phyloP scores from a whole-genome alignment of 2,113 vertebrate species.

The Equus quagga region DNA sequence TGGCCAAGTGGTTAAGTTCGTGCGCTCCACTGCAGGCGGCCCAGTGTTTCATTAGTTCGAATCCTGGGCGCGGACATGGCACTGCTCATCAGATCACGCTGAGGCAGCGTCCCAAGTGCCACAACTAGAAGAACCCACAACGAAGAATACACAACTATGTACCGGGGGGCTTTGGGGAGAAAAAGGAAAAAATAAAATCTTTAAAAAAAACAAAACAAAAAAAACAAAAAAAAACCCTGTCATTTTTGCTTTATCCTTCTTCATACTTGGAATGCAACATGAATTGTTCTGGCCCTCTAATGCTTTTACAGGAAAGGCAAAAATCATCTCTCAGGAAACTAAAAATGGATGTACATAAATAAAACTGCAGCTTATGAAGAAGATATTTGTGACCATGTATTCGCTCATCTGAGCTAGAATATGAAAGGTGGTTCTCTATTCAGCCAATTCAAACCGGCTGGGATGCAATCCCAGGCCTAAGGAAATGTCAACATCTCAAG shows the following conservation, averaged over 20 bases:
- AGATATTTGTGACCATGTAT: background rate
- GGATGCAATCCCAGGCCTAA: background rate
- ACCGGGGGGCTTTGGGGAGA: no score
- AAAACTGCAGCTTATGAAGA: constrained; percentile 58
- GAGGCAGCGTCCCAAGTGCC: no score
- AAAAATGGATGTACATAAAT: constrained; percentile 63
- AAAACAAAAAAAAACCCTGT: background rate
- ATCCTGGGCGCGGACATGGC: no score
- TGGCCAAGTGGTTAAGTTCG: no score
- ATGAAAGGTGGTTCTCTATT: background rate
- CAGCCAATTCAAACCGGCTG: constrained; percentile 20
- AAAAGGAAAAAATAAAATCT: no score
- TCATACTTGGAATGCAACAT: background rate
- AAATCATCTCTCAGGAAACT: constrained; percentile 58
- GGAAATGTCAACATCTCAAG: background rate
- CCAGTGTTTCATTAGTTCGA: no score
- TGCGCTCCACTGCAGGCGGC: no score
- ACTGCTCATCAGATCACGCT: no score
- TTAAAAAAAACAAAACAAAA: no score
- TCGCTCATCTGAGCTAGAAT: background rate
- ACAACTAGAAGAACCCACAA: no score
- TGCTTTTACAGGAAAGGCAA: constrained; percentile 40
- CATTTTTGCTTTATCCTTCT: constrained; percentile 1
- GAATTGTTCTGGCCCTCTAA: background rate
- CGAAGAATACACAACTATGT: no score